Base-by-base conservation (phyloP, 30 jellyfish, hydroid and myxozoan species). In the Hydractinia echinata region DNA sequence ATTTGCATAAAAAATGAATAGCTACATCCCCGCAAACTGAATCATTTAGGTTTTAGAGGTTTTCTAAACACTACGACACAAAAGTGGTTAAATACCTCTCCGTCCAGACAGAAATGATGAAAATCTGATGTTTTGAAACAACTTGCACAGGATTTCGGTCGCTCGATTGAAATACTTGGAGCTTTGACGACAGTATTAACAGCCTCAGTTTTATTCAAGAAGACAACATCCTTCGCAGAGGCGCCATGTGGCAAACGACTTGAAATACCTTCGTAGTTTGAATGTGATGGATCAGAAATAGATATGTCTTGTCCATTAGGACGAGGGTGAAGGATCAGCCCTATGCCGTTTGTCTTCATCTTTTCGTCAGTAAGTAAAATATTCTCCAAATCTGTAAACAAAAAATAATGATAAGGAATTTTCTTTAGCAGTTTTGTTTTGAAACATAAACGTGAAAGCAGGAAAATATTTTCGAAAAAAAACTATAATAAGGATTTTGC, bases 81-180 rank as follows among this genome's bases (percentile, higher is more conserved):
- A 20, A 76, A 11, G 15, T 51, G 4, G 54, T 5, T 48, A 77
- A 90, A 67, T 81, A 88, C 96, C 55, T 88, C 80, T 61, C 78
- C 96, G 64, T 79, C 94, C 50, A 83, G 83, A 68, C 96, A 88
- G 66, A 53, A 88, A 83, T 88, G 96, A 51, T 88, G 78, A 68
- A 88, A 88, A 39, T 64, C 16, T 7, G 18, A 6, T 51, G 39
- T 6, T 51, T 64, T 64, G 74, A 51, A 64, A 64, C 39, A 44
- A 64, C 39, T 64, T 2, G 44, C 44, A 64, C 16, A 44, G 51
- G 4, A 44, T 64, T 13, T 64, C 4, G 74, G 39, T 64, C 74
- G 19, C 4, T 44, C 74, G 2, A 44, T 64, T 1, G 74, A 64
- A 13, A 51, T n/a, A n/a, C 74, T 4, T 64, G 74, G 39, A 64